phyloP scores from a whole-genome alignment of 2,797 vertebrate species.

The Myotis daubentonii region DNA sequence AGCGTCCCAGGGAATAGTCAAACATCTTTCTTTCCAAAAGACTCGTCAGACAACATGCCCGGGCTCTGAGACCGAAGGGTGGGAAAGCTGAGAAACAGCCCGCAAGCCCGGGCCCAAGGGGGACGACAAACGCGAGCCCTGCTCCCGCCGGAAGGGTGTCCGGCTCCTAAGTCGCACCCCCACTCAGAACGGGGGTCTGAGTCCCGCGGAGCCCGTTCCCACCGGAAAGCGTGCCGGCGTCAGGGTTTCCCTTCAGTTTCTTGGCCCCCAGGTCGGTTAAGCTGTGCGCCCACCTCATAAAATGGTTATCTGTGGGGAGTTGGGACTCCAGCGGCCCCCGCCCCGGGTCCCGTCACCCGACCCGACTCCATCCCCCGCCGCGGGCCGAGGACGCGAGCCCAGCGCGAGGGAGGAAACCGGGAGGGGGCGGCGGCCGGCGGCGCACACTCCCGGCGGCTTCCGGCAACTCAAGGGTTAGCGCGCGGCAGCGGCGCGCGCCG shows the following conservation, averaged over 20 bases:
- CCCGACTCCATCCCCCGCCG: background rate
- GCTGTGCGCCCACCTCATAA: constrained; percentile 15
- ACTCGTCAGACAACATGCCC: background rate
- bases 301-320: constrained; percentile 3
- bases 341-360: background rate
- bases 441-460: constrained; percentile 42
- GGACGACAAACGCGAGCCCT: background rate
- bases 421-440: constrained; percentile 12
- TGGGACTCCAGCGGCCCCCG: background rate
- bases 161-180: background rate
- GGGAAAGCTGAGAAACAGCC: background rate
- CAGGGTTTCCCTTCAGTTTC: background rate
- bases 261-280: background rate
- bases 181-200: background rate
- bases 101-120: background rate
- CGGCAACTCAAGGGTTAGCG: constrained; percentile 78
- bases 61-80: background rate
- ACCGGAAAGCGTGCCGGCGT: background rate
- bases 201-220: background rate
- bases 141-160: background rate
- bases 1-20: background rate
- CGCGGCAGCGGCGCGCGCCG: constrained; percentile 76
- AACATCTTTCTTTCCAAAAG: background rate
- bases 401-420: background rate
- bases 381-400: background rate